Percentiles rank a stretch among this genome's conserved stretches.
phyloP scores from a whole-genome alignment of 2,888 invertebrate genomes.

The Oscheius sp. region DNA sequence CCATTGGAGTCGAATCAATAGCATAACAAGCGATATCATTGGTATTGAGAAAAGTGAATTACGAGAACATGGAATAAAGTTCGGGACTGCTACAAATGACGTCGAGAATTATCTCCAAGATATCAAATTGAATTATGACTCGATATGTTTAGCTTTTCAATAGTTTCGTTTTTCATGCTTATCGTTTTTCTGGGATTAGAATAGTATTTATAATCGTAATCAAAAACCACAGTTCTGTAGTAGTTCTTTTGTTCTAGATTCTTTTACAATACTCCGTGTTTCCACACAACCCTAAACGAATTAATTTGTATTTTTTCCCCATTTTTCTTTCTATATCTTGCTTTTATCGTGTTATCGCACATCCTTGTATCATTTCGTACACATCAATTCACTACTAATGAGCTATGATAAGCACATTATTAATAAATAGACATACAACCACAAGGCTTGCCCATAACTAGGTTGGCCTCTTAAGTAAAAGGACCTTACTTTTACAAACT shows the following conservation, averaged over 20 bases:
- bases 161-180: conserved; percentile 33
- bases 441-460: conserved; percentile 30
- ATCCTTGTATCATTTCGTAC: conserved; percentile 23
- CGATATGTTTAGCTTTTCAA: conserved; percentile 40
- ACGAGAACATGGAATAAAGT: conserved; percentile 34
- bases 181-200: conserved; percentile 8
- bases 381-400: conserved; percentile 29
- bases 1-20: conserved; percentile 40
- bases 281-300: not conserved
- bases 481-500: conserved; percentile 31
- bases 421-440: conserved; percentile 31
- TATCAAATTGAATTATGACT: conserved; percentile 42
- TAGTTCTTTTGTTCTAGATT: not conserved
- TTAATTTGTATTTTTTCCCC: conserved; percentile 16
- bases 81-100: conserved; percentile 29
- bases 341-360: conserved; percentile 16
- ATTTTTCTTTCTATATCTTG: conserved; percentile 24
- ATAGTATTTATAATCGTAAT: not conserved
- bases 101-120: conserved; percentile 41
- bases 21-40: conserved; percentile 41
- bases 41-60: conserved; percentile 37
- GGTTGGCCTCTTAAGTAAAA: conserved; percentile 27
- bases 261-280: not conserved
- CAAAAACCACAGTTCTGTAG: not conserved
- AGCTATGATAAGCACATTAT: conserved; percentile 31